These are phyloP conservation scores for Heliornis fulica DNA, from an alignment of 2,113 vertebrate species.

Conservation along the genomic window DNA sequence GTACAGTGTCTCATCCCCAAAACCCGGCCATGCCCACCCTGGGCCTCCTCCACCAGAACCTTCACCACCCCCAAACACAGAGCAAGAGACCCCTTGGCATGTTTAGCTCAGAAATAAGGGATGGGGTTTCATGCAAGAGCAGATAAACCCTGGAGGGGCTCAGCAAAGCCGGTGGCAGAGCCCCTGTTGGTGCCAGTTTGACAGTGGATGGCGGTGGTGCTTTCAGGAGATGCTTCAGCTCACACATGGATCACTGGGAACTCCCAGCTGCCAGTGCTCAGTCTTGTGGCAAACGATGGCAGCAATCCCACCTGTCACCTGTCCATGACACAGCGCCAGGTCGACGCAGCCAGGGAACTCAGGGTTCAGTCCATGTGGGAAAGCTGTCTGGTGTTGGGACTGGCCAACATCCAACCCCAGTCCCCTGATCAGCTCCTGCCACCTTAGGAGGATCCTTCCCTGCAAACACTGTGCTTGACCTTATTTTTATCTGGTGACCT, in stretches of 20 bases:
- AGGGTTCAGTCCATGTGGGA: accelerated
- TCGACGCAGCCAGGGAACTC: accelerated
- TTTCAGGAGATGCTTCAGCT: not conserved
- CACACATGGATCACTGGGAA: not conserved
- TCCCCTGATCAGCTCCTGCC: not conserved
- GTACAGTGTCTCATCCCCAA: not conserved
- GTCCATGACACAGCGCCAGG: no score
- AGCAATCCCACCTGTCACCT: not conserved
- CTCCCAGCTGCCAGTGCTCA: not conserved
- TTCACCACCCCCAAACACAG: not conserved
- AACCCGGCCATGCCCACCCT: not conserved
- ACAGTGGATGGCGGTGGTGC: not conserved
- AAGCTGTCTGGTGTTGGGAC: not conserved
- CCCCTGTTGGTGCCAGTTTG: not conserved
- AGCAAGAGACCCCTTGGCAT: not conserved
- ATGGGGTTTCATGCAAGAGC: not conserved
- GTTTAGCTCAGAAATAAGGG: not conserved
- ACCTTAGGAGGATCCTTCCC: not conserved
- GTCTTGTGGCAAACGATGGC: not conserved
- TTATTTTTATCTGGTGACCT: not conserved
- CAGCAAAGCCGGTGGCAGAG: not conserved
- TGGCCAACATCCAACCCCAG: not conserved
- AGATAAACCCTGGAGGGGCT: not conserved
- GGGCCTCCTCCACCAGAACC: not conserved
- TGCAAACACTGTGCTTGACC: not conserved